A percentile compares a stretch with the other conserved stretches of the same genome.
Evolutionary conservation across 2,113 vertebrate species (phyloP).

Genomic region (Narcine bancroftii): DNA sequence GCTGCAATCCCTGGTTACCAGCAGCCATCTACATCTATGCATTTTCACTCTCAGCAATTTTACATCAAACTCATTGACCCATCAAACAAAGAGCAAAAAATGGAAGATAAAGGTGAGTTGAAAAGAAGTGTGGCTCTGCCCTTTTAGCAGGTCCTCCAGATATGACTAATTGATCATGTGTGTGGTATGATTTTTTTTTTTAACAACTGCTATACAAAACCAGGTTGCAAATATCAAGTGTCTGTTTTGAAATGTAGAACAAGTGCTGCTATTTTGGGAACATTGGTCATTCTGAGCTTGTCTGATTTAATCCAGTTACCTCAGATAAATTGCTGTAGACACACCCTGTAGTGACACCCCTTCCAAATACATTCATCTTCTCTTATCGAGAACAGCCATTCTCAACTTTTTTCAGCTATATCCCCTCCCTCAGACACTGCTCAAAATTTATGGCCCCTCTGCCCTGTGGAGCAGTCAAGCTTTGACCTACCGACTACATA

Average conservation of each 20-base stretch:
- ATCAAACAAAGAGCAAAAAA: constrained; percentile 73
- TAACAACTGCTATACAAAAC: neutral
- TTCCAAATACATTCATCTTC: neutral
- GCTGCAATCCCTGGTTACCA: constrained; percentile 90
- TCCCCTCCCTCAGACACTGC: no score
- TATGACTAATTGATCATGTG: neutral
- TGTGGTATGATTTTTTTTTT: neutral
- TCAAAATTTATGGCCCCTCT: no score
- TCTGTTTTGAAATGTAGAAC: neutral
- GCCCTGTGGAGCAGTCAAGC: no score
- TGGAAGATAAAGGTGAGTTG: constrained; percentile 84
- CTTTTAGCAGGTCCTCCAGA: neutral
- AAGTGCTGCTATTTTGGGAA: constrained; percentile 1
- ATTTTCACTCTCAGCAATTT: constrained; percentile 71
- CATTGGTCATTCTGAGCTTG: neutral
- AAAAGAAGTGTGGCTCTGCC: neutral
- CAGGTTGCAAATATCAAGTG: neutral
- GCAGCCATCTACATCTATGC: constrained; percentile 67
- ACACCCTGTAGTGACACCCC: no score
- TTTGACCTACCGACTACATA: no score
- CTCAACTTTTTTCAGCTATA: no score
- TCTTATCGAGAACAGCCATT: no score
- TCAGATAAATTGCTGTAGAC: no score
- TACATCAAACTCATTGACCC: constrained; percentile 77
- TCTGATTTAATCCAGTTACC: neutral